Conservation (phyloP, 2,888 invertebrate species). For the Embidobia sp. region DNA sequence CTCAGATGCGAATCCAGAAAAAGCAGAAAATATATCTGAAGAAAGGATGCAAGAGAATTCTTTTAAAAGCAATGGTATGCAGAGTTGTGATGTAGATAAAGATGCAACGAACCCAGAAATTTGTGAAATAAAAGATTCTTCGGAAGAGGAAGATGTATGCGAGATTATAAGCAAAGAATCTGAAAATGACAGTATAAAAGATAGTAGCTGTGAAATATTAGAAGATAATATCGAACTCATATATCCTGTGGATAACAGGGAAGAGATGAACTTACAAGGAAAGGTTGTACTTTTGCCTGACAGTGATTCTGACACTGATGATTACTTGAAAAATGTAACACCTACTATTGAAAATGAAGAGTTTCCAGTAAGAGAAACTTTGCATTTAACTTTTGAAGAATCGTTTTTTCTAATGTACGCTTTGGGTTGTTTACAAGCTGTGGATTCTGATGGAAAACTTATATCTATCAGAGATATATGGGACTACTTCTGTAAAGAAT, state of each 20-base stretch:
- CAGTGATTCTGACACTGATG: conserved; percentile 85
- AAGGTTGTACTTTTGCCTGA: conserved; percentile 85
- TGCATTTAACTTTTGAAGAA: conserved; percentile 89
- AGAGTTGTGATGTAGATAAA: neutral
- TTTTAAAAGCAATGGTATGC: conserved; percentile 10
- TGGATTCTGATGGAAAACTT: conserved; percentile 82
- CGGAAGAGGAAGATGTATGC: conserved; percentile 42
- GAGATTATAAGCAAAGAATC: conserved; percentile 55
- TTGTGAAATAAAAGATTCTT: conserved; percentile 45
- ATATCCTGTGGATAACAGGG: conserved; percentile 55
- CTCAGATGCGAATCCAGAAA: neutral
- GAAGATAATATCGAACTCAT: conserved; percentile 52
- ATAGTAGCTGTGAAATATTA: conserved; percentile 36
- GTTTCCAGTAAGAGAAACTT: conserved; percentile 84
- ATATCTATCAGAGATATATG: conserved; percentile 84
- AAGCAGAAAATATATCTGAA: neutral
- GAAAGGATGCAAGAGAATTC: neutral
- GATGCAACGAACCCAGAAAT: conserved; percentile 30
- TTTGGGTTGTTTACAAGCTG: conserved; percentile 86
- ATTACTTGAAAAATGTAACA: conserved; percentile 84
- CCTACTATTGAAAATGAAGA: conserved; percentile 85
- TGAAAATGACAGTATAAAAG: conserved; percentile 70
- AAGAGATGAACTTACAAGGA: conserved; percentile 69
- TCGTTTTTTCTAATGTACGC: conserved; percentile 88
- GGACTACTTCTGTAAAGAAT: conserved; percentile 83